Evolutionary conservation across 2,888 invertebrate species (phyloP), one percentile per base, ranked within the genome.

Genomic region (Drosophila koepferae): DNA sequence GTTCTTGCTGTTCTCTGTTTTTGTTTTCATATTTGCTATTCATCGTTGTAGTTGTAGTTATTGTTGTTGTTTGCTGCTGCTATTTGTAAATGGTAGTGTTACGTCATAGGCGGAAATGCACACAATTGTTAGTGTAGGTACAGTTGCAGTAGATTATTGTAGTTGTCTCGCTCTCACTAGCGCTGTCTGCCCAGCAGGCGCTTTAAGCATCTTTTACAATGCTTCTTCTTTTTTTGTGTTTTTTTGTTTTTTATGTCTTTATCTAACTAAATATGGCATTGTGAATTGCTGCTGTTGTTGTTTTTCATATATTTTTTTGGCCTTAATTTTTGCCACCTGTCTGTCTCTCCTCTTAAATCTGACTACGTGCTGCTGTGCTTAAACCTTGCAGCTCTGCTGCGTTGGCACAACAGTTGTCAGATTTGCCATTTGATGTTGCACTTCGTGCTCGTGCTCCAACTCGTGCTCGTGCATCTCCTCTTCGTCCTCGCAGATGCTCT

Each of bases 401-500:
- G 86, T 72, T 54, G 79, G 60, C 46, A 81, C 77, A 51, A 83
- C 81, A 54, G 72, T 65, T 4, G 86, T 56, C 20, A 83, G 65
- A n/a, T 70, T 61, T 16, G 71, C 67, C 59, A 80, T 58, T 53
- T 72, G 77, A 68, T 82, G 77, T 56, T 80, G 81, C 56, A 77
- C 66, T 54, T 82, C 76, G 38, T 80, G 78, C 44, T 86, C 68
- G 28, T 78, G 75, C 48, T 93, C 93, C 60, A 94, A 93, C 34
- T 76, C 68, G 14, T 81, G 78, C 53, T 93, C 93, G 65, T 94
- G 94, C 73, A 89, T 68, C 51, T 91, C 86, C 58, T 90, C 81
- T 36, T 94, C 93, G 66, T 94, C 94, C 77, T 94, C 94, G 77
- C 93, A 93, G 72, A 94, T 94, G 77, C 94, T 94, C 61, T 93